Base-by-base conservation (phyloP, 2,797 vertebrate species). In the Orientallactaga sibirica region DNA sequence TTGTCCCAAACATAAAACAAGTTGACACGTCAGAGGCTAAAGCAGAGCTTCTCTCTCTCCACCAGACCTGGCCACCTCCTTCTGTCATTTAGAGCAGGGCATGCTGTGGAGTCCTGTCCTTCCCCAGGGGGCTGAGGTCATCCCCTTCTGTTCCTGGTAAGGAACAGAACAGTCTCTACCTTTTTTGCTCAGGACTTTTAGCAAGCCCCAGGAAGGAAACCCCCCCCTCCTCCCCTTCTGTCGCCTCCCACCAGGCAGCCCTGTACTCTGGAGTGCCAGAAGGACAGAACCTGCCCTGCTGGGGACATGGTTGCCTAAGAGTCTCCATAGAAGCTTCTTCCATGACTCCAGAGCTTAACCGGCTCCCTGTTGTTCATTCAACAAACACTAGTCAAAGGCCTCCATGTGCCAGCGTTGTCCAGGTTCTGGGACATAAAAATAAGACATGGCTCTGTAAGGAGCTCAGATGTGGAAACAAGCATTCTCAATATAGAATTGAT, bases 1-100 rank as follows among this genome's bases (percentile, higher is more conserved):
- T 94, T 96, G 92, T 92, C 97, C 95, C 86, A 95, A 97, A 96
- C 96, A 84, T 92, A 86, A 93, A 94, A 97, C 80, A 92, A 96
- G 94, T 75, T 68, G 95, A 93, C 93, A 75, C 11, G 0, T 73
- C 61, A 83, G 95, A 96, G 96, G 96, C 93, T 24, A 94, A 95
- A 94, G 55, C 75, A 86, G 86, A 79, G 93, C 41, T 20, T n/a
- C 92, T 89, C 92, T 78, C 92, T 78, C 83, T 37, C 71, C n/a
- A 67, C 62, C 92, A 88, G n/a, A 52, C 55, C 70, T 41, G 9
- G 67, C 4, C 0, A 37, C 62, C 22, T 22, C 62, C 68, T 66
- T 62, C 37, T 33, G 33, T 80, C 52, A 67, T 90, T 55, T 12
- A 58, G 88, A 66, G 61, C 48, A 41, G 27, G n/a, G 61, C 55